Percentiles rank a stretch among this genome's conserved stretches.
phyloP scores from a whole-genome alignment of 2,888 invertebrate genomes.

The Suillia variegata region DNA sequence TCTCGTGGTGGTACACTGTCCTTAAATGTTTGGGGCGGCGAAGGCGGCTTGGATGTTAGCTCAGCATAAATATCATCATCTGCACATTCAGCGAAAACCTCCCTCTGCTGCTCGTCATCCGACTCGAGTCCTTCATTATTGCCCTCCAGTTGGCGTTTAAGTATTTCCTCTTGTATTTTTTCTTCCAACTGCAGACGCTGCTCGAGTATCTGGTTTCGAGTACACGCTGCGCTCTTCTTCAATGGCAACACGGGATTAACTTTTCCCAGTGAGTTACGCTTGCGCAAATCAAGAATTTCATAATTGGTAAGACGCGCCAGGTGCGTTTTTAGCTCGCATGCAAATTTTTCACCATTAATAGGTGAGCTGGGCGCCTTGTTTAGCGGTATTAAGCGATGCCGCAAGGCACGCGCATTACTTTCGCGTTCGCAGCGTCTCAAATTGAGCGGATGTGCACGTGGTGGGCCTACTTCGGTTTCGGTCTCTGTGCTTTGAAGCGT shows the following conservation, averaged over 20 bases:
- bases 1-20: no score
- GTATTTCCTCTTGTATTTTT: conserved; percentile 37
- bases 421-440: not conserved
- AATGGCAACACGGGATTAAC: conserved; percentile 30
- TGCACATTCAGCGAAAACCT: not conserved
- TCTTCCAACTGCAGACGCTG: conserved; percentile 37
- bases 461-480: not conserved
- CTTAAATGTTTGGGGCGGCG: not conserved
- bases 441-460: not conserved
- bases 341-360: conserved; percentile 51
- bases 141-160: conserved; percentile 33
- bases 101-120: no score
- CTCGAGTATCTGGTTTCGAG: conserved; percentile 14
- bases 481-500: not conserved
- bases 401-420: not conserved
- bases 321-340: conserved; percentile 36
- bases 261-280: conserved; percentile 42
- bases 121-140: conserved; percentile 1
- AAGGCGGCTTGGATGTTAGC: not conserved
- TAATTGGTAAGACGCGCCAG: conserved; percentile 48
- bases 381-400: conserved; percentile 19
- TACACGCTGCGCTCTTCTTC: conserved; percentile 11
- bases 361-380: conserved; percentile 44
- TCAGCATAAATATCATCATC: not conserved
- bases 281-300: conserved; percentile 51